These are phyloP conservation scores for Calcarius lapponicus DNA, from an alignment of 2,797 vertebrate genomes.

Conservation along the genomic window DNA sequence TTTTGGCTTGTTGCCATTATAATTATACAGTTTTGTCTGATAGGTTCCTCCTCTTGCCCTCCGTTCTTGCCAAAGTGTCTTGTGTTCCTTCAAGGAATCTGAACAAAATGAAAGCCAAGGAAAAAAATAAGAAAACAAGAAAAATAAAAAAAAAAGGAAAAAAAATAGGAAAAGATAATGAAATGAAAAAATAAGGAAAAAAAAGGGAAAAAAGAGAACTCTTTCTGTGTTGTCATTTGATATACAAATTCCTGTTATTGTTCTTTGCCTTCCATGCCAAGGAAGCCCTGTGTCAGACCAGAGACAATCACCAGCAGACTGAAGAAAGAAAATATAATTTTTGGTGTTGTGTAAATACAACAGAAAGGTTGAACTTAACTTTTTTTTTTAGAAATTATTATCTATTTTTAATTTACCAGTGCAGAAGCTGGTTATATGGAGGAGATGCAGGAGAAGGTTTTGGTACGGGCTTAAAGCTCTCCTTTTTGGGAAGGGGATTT, in stretches of 20 bases:
- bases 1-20: not conserved
- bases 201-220: not conserved
- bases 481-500: not conserved
- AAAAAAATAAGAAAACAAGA: not conserved
- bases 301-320: not conserved
- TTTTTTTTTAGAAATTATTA: not conserved
- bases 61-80: not conserved
- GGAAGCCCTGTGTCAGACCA: not conserved
- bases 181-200: not conserved
- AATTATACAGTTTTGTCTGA: not conserved
- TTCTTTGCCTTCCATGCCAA: not conserved
- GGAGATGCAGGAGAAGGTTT: not conserved
- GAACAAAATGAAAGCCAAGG: not conserved
- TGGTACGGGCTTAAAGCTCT: not conserved
- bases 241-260: not conserved
- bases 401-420: not conserved
- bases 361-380: not conserved
- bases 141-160: not conserved
- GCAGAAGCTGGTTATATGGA: not conserved
- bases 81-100: not conserved
- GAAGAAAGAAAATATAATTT: not conserved
- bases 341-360: not conserved
- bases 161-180: not conserved
- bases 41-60: not conserved
- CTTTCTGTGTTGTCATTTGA: not conserved